Conservation (phyloP, 2,888 invertebrate genomes). For the Alsophila aescularia region DNA sequence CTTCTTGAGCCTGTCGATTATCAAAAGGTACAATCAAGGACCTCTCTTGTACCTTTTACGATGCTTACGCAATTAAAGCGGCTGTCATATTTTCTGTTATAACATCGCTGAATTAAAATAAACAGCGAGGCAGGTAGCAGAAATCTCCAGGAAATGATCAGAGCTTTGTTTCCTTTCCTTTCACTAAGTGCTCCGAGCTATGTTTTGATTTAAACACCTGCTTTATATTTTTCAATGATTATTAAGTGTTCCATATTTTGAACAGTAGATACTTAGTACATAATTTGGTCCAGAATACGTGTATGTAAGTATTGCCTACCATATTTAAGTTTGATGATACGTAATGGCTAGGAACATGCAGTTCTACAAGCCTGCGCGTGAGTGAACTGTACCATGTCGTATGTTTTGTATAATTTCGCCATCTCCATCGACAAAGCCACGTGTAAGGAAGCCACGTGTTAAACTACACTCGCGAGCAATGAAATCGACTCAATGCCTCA, state of each 20-base stretch:
- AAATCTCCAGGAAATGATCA: conserved; percentile 67
- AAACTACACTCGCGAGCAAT: too few relatives aligned
- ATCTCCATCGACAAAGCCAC: too few relatives aligned
- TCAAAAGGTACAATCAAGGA: conserved; percentile 6
- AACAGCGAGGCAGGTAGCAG: conserved; percentile 44
- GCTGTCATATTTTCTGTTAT: conserved; percentile 19
- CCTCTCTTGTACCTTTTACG: conserved; percentile 8
- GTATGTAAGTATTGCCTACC: too few relatives aligned
- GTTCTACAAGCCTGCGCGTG: too few relatives aligned
- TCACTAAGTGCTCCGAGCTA: conserved; percentile 52
- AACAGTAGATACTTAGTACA: too few relatives aligned
- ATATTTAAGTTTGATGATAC: too few relatives aligned
- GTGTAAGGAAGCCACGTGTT: too few relatives aligned
- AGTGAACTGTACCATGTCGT: too few relatives aligned
- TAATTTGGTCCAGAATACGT: too few relatives aligned
- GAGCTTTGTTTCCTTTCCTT: conserved; percentile 62
- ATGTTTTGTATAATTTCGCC: too few relatives aligned
- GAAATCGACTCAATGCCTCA: too few relatives aligned
- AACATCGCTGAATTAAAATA: conserved; percentile 32
- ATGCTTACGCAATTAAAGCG: conserved; percentile 14
- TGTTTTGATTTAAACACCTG: conserved; percentile 59
- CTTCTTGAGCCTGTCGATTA: conserved; percentile 3
- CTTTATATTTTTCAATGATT: conserved; percentile 37
- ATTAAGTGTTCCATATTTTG: background rate
- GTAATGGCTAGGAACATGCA: too few relatives aligned